phyloP scores from a whole-genome alignment of 2,113 vertebrate species.

The Cervus canadensis region DNA sequence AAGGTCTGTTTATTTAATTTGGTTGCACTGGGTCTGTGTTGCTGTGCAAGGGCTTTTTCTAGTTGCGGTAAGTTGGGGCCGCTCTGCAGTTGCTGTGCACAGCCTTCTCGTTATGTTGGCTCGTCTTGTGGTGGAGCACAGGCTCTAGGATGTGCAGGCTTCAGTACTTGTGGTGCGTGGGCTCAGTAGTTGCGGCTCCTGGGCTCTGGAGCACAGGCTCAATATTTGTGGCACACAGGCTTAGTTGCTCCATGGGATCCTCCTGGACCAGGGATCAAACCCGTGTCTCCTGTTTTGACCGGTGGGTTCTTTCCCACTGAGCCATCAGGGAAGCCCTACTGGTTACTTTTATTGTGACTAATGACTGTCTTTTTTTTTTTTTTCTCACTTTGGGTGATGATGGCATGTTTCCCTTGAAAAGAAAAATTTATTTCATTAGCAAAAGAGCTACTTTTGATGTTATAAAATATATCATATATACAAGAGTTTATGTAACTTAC shows the following conservation, averaged over 20 bases:
- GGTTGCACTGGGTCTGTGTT: background rate
- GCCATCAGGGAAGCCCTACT: background rate
- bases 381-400: background rate
- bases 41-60: background rate
- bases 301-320: background rate
- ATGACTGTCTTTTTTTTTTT: background rate
- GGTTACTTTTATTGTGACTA: background rate
- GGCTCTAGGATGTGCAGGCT: background rate
- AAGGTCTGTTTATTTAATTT: background rate
- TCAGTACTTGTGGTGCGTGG: accelerated
- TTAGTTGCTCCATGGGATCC: background rate
- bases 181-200: accelerated
- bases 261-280: background rate
- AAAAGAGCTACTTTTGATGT: background rate
- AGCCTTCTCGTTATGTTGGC: background rate
- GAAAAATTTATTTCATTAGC: background rate
- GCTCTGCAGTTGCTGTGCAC: background rate
- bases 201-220: background rate
- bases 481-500: background rate
- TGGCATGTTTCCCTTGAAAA: conserved; percentile 1
- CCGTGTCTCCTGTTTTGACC: background rate
- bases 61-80: background rate
- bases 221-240: background rate
- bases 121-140: background rate
- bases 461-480: background rate